phyloP scores from a whole-genome alignment of 2,888 invertebrate species.

The Leptothorax acervorum region DNA sequence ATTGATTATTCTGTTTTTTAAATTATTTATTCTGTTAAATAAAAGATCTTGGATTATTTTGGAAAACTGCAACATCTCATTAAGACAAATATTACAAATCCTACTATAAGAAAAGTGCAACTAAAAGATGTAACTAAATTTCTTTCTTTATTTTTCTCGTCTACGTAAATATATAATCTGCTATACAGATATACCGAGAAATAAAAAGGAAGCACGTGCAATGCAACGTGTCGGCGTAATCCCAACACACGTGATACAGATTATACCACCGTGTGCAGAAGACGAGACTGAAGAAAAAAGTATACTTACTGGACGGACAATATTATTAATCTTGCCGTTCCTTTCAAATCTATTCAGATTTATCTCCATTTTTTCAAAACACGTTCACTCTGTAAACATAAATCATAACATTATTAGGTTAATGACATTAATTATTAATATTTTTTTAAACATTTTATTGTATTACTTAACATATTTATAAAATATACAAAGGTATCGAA shows the following conservation, averaged over 20 bases:
- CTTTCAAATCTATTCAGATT: not conserved
- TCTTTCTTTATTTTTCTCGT: not conserved
- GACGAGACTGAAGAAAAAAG: slow-evolving; percentile 4
- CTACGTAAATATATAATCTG: not conserved
- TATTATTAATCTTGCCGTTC: not conserved
- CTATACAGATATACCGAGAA: slow-evolving; percentile 82
- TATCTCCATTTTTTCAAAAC: not conserved
- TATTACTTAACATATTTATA: not conserved
- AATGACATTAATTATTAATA: not conserved
- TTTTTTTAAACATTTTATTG: not conserved
- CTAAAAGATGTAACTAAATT: not conserved
- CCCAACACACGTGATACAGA: slow-evolving; percentile 87
- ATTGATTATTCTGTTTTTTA: not conserved
- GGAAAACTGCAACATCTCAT: not conserved
- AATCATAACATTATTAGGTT: not conserved
- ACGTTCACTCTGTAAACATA: not conserved
- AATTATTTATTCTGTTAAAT: slow-evolving; percentile 3
- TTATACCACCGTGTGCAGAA: slow-evolving; percentile 78
- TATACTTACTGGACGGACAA: not conserved
- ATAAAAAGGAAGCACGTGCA: slow-evolving; percentile 85
- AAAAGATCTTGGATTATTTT: not conserved
- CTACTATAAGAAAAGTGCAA: not conserved
- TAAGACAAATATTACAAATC: not conserved
- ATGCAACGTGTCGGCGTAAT: slow-evolving; percentile 85
- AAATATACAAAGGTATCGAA: not conserved